These are phyloP conservation scores for Maconellicoccus hirsutus DNA, from an alignment of 1,140 invertebrate species.

Conservation along the genomic window DNA sequence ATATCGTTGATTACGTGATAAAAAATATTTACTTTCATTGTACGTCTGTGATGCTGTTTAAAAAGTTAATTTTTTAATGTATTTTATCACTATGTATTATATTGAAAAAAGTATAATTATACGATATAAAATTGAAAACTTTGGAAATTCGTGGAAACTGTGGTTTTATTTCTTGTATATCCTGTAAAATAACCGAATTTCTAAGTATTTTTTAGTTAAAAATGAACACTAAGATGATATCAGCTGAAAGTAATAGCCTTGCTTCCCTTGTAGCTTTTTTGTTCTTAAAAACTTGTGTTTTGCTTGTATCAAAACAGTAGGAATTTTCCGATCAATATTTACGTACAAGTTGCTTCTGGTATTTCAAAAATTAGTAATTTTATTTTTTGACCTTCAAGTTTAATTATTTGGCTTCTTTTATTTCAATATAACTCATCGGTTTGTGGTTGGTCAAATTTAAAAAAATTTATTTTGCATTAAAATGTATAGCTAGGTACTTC, in stretches of 20 bases:
- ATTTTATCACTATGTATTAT: background rate
- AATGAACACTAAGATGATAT: background rate
- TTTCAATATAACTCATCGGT: background rate
- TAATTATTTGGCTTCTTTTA: background rate
- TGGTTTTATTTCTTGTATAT: too few species aligned
- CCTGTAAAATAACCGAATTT: too few species aligned
- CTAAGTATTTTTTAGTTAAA: too few species aligned
- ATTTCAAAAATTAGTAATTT: background rate
- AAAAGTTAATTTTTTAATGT: background rate
- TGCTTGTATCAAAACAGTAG: background rate
- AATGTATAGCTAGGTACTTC: too few species aligned
- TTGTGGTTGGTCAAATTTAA: background rate
- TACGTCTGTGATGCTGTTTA: background rate
- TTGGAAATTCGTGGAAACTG: too few species aligned
- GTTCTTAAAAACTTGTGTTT: background rate
- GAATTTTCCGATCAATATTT: conserved; percentile 1
- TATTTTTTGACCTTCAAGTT: background rate
- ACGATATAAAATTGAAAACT: too few species aligned
- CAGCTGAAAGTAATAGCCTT: background rate
- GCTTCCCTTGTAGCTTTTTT: background rate
- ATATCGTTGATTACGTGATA: background rate
- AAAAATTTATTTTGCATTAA: background rate
- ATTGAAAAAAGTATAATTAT: background rate
- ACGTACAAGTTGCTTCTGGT: background rate
- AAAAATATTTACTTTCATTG: background rate